phyloP scores from a whole-genome alignment of 2,797 vertebrate genomes.

The Urocyon cinereoargenteus region DNA sequence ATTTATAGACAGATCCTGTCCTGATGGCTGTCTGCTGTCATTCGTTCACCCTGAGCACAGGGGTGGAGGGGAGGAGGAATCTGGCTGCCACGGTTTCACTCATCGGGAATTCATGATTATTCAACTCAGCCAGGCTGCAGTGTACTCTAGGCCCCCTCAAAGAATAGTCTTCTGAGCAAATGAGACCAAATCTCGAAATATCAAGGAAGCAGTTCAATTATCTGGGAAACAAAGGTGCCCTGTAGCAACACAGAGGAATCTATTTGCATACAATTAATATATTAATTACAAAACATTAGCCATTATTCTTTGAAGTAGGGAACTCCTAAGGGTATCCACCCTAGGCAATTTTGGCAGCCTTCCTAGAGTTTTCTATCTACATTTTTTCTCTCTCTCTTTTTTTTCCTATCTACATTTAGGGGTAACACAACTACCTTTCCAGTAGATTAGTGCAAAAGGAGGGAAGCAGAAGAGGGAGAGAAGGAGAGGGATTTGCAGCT shows the following conservation, averaged over 20 bases:
- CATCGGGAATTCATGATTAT: not conserved
- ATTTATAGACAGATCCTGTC: not conserved
- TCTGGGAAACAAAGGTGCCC: not conserved
- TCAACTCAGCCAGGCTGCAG: not conserved
- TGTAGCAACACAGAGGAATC: not conserved
- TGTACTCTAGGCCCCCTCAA: not conserved
- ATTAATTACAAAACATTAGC: not conserved
- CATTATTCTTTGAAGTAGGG: no score
- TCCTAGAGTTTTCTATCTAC: not conserved
- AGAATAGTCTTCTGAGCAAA: not conserved
- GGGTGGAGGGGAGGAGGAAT: no score
- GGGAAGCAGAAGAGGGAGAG: not conserved
- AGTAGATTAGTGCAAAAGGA: not conserved
- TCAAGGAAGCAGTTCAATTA: not conserved
- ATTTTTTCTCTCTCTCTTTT: not conserved
- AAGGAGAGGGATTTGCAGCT: no score
- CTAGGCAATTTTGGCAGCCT: no score
- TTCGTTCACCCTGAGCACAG: rapidly evolving
- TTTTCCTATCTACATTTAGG: not conserved
- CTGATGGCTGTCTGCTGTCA: not conserved
- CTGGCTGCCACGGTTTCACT: not conserved
- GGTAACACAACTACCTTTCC: not conserved
- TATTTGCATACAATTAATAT: not conserved
- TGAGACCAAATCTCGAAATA: not conserved
- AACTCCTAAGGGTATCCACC: no score